Conservation (phyloP, 2,113 vertebrate species). For the Hyla sarda region DNA sequence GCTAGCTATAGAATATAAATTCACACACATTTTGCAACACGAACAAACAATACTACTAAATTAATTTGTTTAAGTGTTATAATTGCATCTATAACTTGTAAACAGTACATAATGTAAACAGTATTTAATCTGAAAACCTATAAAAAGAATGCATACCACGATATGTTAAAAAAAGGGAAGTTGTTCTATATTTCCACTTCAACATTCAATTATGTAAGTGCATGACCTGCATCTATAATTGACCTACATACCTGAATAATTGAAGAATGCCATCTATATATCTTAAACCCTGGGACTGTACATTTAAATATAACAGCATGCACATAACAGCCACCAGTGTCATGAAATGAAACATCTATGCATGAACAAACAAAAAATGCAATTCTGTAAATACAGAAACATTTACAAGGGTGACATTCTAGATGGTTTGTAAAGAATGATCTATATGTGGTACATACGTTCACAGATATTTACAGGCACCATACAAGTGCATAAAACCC, state of each 20-base stretch:
- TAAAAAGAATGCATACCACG: too few species aligned
- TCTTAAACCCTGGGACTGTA: not conserved
- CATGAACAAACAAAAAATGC: constrained; percentile 17
- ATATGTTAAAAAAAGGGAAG: too few species aligned
- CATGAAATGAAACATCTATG: constrained; percentile 1
- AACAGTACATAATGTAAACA: too few species aligned
- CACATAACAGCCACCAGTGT: not conserved
- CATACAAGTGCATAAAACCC: constrained; percentile 23
- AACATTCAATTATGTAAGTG: not conserved
- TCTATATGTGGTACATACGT: not conserved
- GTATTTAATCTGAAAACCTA: too few species aligned
- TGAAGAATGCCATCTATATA: too few species aligned
- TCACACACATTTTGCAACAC: too few species aligned
- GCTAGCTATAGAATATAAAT: too few species aligned
- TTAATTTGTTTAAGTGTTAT: too few species aligned
- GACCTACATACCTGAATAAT: not conserved
- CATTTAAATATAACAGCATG: not conserved
- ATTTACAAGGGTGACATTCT: not conserved
- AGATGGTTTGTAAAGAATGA: not conserved
- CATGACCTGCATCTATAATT: not conserved
- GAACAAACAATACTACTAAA: too few species aligned
- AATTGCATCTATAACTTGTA: too few species aligned
- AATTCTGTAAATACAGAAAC: not conserved
- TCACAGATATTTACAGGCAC: constrained; percentile 13
- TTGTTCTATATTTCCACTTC: constrained; percentile 1